phyloP scores from a whole-genome alignment of 2,113 vertebrate genomes.

The Martes martes region DNA sequence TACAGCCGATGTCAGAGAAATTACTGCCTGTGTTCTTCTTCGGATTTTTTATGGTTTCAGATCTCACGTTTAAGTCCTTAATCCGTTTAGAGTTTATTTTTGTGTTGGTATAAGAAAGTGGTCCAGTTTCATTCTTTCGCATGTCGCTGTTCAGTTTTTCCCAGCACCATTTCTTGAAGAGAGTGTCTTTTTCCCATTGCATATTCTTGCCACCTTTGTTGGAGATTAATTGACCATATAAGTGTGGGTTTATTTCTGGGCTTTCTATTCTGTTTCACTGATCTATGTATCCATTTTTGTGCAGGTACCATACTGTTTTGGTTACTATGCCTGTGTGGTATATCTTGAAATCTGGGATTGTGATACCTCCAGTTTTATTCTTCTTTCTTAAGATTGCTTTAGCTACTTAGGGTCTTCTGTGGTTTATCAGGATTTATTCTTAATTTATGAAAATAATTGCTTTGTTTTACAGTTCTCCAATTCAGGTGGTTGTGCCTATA shows the following conservation, averaged over 20 bases:
- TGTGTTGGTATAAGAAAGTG: neutral
- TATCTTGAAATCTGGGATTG: neutral
- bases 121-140: neutral
- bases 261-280: neutral
- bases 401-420: neutral
- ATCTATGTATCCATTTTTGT: neutral
- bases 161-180: neutral
- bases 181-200: neutral
- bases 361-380: neutral
- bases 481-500: neutral
- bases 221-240: neutral
- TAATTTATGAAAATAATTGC: neutral
- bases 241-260: neutral
- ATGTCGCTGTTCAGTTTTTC: neutral
- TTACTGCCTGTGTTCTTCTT: neutral
- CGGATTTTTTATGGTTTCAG: neutral
- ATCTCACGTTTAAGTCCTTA: neutral
- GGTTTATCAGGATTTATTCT: neutral
- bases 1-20: neutral
- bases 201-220: neutral
- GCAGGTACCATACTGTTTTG: neutral
- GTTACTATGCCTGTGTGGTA: neutral
- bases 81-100: neutral
- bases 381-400: neutral
- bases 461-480: neutral